These are phyloP conservation scores for Machaerirhynchus nigripectus DNA, from an alignment of 2,113 vertebrate species.

Conservation along the genomic window DNA sequence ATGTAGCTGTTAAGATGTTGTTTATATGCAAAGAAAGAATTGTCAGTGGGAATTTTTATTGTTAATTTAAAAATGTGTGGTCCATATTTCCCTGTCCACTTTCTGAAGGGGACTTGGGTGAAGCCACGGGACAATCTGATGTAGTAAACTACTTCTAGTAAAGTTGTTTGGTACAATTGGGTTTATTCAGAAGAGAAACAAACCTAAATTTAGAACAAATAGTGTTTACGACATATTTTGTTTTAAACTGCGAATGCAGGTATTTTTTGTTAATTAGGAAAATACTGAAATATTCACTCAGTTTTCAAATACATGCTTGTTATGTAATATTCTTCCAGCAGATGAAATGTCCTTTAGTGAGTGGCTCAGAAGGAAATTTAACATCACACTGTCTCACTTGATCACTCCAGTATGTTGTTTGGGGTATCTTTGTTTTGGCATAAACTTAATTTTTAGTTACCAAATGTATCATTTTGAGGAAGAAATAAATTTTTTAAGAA, in stretches of 20 bases:
- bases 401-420: background rate
- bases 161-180: background rate
- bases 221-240: background rate
- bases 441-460: background rate
- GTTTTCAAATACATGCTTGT: background rate
- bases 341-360: background rate
- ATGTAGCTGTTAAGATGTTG: background rate
- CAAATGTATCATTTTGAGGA: background rate
- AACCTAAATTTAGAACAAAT: background rate
- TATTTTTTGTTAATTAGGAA: background rate
- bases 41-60: background rate
- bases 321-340: background rate
- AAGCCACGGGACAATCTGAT: background rate
- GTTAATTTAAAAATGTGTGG: background rate
- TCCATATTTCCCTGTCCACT: background rate
- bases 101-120: accelerated
- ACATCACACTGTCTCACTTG: background rate
- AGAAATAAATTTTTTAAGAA: background rate
- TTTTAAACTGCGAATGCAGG: background rate
- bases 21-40: background rate
- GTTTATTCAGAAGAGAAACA: background rate
- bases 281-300: background rate
- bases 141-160: background rate
- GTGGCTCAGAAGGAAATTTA: background rate
- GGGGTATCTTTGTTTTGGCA: background rate